Evolutionary conservation across 2,888 invertebrate species (phyloP).

Genomic region (Drosophila nigricruria): DNA sequence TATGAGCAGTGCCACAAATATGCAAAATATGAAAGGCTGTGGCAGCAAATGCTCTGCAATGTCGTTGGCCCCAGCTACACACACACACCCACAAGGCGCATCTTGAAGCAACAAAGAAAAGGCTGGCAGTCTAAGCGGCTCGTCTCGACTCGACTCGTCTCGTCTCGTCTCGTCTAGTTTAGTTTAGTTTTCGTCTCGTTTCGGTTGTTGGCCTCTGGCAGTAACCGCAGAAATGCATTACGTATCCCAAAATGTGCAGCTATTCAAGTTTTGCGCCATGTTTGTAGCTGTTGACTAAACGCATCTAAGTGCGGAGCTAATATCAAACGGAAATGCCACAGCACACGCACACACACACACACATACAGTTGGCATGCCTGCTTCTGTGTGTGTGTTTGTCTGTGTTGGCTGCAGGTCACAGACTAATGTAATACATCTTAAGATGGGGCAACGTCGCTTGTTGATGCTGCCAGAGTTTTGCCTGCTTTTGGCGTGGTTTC

Average conservation of each 20-base stretch:
- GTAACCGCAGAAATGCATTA: constrained; percentile 78
- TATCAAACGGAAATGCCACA: constrained; percentile 77
- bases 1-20: constrained; percentile 63
- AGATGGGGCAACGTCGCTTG: constrained; percentile 46
- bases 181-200: constrained; percentile 9
- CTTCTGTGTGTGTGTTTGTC: constrained; percentile 1
- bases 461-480: constrained; percentile 43
- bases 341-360: constrained; percentile 32
- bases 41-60: constrained; percentile 14
- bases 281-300: constrained; percentile 72
- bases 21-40: constrained; percentile 65
- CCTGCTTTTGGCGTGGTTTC: constrained; percentile 76
- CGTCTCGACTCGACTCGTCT: constrained; percentile 5
- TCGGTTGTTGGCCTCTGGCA: constrained; percentile 34
- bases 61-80: constrained; percentile 13
- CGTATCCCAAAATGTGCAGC: constrained; percentile 42
- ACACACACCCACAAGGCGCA: constrained; percentile 5
- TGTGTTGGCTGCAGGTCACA: constrained; percentile 55
- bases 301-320: constrained; percentile 75
- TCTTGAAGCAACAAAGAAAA: constrained; percentile 36
- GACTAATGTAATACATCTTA: constrained; percentile 72
- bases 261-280: constrained; percentile 63
- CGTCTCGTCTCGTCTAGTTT: not conserved
- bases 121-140: constrained; percentile 30
- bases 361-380: constrained; percentile 1